Base-by-base conservation (phyloP, 2,113 vertebrate species). In the Entosphenus tridentatus region DNA sequence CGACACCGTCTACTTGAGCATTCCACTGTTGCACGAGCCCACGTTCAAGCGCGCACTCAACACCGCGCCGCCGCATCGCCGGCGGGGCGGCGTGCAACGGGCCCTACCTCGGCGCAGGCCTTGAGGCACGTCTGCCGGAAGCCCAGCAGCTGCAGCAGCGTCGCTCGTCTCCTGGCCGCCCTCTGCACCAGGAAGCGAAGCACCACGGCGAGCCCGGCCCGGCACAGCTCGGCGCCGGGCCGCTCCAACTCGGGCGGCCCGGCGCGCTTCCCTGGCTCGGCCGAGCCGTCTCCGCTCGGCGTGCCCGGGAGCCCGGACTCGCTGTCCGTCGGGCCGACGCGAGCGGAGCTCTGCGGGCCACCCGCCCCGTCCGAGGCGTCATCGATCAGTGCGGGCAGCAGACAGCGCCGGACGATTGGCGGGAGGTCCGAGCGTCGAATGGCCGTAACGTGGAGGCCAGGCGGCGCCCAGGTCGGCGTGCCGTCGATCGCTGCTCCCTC, bases 71-170 rank as follows among this genome's bases (percentile, higher is more conserved):
- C 55, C 68, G 57, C 11, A 10, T 14, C 68, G 13, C 13, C 68
- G 21, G 12, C 18, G 68, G 18, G 16, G 10, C 13, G 2, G 8
- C 54, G 57, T 8, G 55, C 68, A 56, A 11, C 11, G 18, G 16
- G 56, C 55, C 87, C 81, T 70, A 97, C 92, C 84, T 98, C 93
- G 62, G 93, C 92, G 78, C 92, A 98, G 58, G 92, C 92, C 76
- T 98, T 98, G 74, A 98, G 79, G 72, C 93, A 98, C 13, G 93
- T 97, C 79, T 89, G 89, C 81, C 95, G 96, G 78, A 97, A 98
- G 12, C 93, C 92, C 72, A 98, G 74, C 69, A 98, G 82, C 57
- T 84, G 84, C 69, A 82, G 72, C 68, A 89, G 71, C 39, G 6
- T 7, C 39, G 39, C 39, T 7, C 39, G 39, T 39, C 39, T 39